phyloP scores from a whole-genome alignment of 2,888 invertebrate species.

The Aradus depressus region DNA sequence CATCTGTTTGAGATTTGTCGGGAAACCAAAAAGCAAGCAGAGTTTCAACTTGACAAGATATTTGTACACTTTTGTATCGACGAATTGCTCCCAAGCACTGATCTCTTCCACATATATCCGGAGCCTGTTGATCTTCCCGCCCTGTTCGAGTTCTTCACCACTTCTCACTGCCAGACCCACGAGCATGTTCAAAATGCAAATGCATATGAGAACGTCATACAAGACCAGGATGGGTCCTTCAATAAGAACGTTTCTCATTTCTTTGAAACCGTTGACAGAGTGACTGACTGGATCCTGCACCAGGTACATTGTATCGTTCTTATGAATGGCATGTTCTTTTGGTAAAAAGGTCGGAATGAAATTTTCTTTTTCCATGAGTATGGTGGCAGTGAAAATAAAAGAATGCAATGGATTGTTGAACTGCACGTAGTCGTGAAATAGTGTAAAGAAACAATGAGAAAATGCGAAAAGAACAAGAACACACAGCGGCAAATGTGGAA shows the following conservation, averaged over 20 bases:
- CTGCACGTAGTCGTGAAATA: constrained; percentile 5
- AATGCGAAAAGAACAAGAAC: constrained; percentile 1
- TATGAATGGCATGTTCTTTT: not conserved
- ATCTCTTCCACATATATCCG: not conserved
- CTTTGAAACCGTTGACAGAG: not conserved
- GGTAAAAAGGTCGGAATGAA: not conserved
- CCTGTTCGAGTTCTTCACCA: not conserved
- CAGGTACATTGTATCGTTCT: not conserved
- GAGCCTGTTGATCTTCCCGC: not conserved
- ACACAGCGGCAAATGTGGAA: not conserved
- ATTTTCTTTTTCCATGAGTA: not conserved
- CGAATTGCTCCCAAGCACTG: not conserved
- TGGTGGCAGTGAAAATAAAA: not conserved
- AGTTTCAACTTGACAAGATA: no score
- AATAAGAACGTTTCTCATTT: not conserved
- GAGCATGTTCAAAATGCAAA: constrained; percentile 2
- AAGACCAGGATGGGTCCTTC: constrained; percentile 1
- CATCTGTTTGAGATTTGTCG: no score
- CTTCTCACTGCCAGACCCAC: constrained; percentile 5
- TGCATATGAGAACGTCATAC: not conserved
- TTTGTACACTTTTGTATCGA: not conserved
- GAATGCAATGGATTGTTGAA: constrained; percentile 11
- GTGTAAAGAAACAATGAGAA: constrained; percentile 1
- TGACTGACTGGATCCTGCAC: not conserved
- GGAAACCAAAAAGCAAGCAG: no score